Evolutionary conservation across 2,797 vertebrate species (phyloP).

Genomic region (Okamejei kenojei): DNA sequence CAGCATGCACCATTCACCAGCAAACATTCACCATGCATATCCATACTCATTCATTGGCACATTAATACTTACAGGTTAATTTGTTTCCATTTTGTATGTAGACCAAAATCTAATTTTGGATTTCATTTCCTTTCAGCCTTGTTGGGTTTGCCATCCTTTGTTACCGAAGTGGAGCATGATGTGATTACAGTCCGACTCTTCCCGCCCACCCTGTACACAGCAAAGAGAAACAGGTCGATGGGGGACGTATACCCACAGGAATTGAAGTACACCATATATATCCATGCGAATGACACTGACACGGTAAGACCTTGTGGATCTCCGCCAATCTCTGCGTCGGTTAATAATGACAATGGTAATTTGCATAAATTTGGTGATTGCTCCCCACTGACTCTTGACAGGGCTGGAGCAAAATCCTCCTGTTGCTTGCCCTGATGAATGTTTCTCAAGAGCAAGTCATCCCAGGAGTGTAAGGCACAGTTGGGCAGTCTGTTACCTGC

Average conservation of each 20-base stretch:
- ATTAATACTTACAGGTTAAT: background rate
- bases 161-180: background rate
- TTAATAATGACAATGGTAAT: background rate
- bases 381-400: background rate
- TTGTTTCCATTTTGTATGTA: too few relatives aligned
- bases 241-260: background rate
- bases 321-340: background rate
- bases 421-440: background rate
- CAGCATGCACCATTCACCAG: too few relatives aligned
- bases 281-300: background rate
- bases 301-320: background rate
- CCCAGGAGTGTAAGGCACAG: background rate
- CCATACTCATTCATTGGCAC: background rate
- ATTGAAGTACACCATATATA: background rate
- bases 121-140: background rate
- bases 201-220: background rate
- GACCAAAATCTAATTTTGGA: background rate
- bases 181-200: background rate
- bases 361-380: background rate
- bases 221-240: background rate
- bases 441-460: background rate
- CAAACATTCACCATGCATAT: background rate
- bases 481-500: background rate
- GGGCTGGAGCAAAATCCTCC: background rate
- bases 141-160: background rate